phyloP scores from a whole-genome alignment of 2,888 invertebrate genomes.

The Amiota communis region DNA sequence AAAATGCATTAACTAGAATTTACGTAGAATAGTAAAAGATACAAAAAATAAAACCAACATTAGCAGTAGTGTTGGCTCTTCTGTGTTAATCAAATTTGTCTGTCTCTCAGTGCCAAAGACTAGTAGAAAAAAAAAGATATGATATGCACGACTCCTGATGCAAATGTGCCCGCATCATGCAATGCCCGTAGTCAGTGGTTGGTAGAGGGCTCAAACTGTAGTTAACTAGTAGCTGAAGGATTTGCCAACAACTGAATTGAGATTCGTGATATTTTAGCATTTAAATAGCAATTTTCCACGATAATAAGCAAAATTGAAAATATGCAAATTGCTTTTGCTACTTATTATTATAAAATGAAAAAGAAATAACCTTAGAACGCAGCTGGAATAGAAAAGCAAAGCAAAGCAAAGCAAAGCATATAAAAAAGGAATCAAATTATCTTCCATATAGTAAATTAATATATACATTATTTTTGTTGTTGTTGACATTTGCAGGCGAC shows the following conservation, averaged over 20 bases:
- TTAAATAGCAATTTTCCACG: slow-evolving; percentile 54
- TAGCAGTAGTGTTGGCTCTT: background rate
- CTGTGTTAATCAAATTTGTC: background rate
- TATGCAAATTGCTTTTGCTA: slow-evolving; percentile 57
- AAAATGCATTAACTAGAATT: slow-evolving; percentile 12
- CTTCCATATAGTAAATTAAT: background rate
- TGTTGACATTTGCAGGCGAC: slow-evolving; percentile 78
- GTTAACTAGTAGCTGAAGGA: slow-evolving; percentile 18
- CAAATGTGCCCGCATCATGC: slow-evolving; percentile 9
- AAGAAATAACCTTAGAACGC: background rate
- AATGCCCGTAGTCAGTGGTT: slow-evolving; percentile 24
- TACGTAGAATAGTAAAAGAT: background rate
- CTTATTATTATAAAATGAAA: slow-evolving; percentile 49
- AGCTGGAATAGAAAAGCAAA: slow-evolving; percentile 4
- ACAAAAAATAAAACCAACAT: background rate
- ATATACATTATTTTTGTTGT: slow-evolving; percentile 10
- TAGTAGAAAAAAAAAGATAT: no score
- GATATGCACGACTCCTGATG: background rate
- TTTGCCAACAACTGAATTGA: slow-evolving; percentile 51
- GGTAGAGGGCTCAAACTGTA: slow-evolving; percentile 31
- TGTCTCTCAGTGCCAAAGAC: background rate
- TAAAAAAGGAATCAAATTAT: background rate
- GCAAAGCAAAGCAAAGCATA: background rate
- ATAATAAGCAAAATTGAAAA: slow-evolving; percentile 63
- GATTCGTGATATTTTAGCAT: slow-evolving; percentile 57